These are phyloP conservation scores for Phodopus roborovskii DNA, from an alignment of 2,113 vertebrate species.

Conservation along the genomic window DNA sequence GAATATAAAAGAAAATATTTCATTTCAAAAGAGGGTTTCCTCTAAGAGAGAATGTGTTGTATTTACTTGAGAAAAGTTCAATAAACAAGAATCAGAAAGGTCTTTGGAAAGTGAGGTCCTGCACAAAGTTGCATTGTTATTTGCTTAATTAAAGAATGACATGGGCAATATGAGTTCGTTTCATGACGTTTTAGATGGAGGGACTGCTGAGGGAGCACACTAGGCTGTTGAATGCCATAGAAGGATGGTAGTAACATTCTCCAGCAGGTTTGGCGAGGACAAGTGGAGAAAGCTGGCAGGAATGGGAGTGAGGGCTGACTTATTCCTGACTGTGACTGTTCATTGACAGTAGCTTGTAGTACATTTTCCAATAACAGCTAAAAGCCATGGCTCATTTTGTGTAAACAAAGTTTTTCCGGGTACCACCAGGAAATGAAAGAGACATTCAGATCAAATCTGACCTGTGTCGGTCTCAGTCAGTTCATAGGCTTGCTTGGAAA, in stretches of 20 bases:
- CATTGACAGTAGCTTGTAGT: neutral
- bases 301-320: neutral
- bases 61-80: neutral
- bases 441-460: constrained; percentile 48
- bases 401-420: constrained; percentile 58
- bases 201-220: neutral
- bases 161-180: neutral
- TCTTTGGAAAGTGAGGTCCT: too few relatives aligned
- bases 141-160: neutral
- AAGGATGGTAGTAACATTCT: too few relatives aligned
- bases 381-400: constrained; percentile 59
- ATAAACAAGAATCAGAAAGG: neutral
- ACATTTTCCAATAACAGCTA: neutral
- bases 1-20: neutral
- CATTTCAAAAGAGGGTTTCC: neutral
- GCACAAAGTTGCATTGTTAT: neutral
- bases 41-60: neutral
- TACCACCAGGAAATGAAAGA: constrained; percentile 19
- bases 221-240: neutral
- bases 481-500: neutral
- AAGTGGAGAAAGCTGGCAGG: neutral
- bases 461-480: constrained; percentile 53
- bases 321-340: fast-evolving
- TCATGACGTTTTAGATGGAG: neutral
- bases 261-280: neutral